A percentile compares a stretch with the other conserved stretches of the same genome.
Evolutionary conservation across 2,113 vertebrate genomes (phyloP).

Genomic region (Naja naja): DNA sequence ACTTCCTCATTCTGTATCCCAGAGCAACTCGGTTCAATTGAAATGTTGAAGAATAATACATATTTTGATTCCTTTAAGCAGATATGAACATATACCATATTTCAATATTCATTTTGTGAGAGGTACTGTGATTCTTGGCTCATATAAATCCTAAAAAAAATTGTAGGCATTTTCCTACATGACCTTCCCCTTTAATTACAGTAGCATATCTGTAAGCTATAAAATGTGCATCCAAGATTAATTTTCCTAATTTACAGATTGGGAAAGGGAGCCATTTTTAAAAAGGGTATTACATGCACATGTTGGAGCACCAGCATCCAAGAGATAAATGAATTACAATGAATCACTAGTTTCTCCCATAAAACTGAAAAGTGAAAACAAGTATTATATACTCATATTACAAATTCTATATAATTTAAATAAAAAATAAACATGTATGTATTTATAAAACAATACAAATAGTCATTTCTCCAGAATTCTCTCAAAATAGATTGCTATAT

Average conservation of each 20-base stretch:
- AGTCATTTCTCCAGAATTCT: constrained; percentile 74
- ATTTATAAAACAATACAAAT: constrained; percentile 81
- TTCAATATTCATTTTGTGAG: constrained; percentile 68
- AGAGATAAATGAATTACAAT: neutral
- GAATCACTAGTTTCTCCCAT: constrained; percentile 56
- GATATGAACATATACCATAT: constrained; percentile 68
- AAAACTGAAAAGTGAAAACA: constrained; percentile 72
- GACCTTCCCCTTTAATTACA: neutral
- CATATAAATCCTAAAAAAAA: neutral
- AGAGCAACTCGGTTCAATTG: constrained; percentile 20
- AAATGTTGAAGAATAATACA: constrained; percentile 33
- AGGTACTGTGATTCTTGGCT: constrained; percentile 1
- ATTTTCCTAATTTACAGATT: neutral
- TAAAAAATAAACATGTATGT: constrained; percentile 81
- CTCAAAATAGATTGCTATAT: constrained; percentile 68
- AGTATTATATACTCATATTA: constrained; percentile 73
- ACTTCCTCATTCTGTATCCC: constrained; percentile 29
- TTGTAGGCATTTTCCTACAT: neutral
- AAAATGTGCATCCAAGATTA: neutral
- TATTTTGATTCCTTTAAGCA: constrained; percentile 38
- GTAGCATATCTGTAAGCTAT: neutral
- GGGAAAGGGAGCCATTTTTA: neutral
- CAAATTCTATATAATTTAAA: constrained; percentile 76
- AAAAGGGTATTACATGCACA: neutral
- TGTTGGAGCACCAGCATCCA: neutral